Conservation (phyloP, 2,888 invertebrate species). For the Agrotis ipsilon region DNA sequence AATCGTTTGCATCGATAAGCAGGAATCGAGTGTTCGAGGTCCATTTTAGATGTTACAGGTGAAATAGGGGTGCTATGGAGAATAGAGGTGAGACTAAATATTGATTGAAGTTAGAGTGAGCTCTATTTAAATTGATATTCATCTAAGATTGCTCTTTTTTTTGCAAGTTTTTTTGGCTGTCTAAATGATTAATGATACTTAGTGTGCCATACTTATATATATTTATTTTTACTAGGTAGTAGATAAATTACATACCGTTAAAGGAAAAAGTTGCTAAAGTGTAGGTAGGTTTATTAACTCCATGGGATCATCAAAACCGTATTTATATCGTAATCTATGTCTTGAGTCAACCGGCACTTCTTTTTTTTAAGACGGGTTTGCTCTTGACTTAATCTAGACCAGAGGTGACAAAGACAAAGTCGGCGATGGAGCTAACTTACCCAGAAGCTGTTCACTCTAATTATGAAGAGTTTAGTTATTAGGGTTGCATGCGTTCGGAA, state of each 20-base stretch:
- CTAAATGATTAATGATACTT: background rate
- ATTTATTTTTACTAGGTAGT: too few relatives aligned
- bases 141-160: too few relatives aligned
- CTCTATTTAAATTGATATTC: background rate
- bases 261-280: conserved; percentile 5
- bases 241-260: conserved; percentile 28
- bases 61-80: conserved; percentile 2
- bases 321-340: background rate
- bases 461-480: too few relatives aligned
- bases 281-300: too few relatives aligned
- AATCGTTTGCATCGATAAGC: conserved; percentile 53
- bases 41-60: conserved; percentile 7
- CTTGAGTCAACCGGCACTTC: conserved; percentile 3
- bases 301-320: too few relatives aligned
- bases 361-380: background rate
- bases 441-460: too few relatives aligned
- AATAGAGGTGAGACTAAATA: background rate
- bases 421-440: too few relatives aligned
- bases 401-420: too few relatives aligned
- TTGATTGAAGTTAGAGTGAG: background rate
- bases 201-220: background rate
- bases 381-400: too few relatives aligned
- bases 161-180: too few relatives aligned
- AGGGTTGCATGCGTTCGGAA: too few relatives aligned
- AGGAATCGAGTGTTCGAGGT: conserved; percentile 28